Evolutionary conservation across 1,140 invertebrate genomes (phyloP).

Genomic region (Hylaeus volcanicus): DNA sequence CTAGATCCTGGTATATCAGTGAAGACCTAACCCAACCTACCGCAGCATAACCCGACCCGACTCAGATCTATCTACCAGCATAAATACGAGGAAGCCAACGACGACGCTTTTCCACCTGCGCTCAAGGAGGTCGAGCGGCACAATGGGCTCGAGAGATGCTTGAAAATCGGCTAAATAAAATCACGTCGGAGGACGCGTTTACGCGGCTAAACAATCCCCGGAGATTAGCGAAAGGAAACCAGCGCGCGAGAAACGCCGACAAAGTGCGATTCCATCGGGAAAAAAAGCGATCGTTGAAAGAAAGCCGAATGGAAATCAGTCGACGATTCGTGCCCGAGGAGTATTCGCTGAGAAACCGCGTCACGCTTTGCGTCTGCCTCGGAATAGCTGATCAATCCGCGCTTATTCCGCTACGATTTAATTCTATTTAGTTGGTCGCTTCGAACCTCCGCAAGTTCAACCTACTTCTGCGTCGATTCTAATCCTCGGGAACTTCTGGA

Average conservation of each 20-base stretch:
- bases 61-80: not conserved
- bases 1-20: too few species aligned
- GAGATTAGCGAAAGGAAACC: slow-evolving; percentile 5
- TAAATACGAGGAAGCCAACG: slow-evolving; percentile 1
- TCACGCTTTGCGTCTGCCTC: too few species aligned
- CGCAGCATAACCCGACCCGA: too few species aligned
- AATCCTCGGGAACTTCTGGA: not conserved
- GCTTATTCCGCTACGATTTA: not conserved
- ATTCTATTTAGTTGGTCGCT: not conserved
- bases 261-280: not conserved
- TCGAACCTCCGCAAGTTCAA: not conserved
- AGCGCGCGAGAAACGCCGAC: slow-evolving; percentile 23
- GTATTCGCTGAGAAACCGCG: not conserved
- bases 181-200: not conserved
- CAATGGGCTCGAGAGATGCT: slow-evolving; percentile 20
- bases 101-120: slow-evolving; percentile 59
- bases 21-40: too few species aligned
- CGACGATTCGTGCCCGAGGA: not conserved
- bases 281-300: not conserved
- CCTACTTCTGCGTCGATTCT: not conserved
- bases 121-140: slow-evolving; percentile 57
- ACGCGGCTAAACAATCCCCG: not conserved
- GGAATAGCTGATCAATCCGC: not conserved
- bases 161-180: slow-evolving; percentile 23
- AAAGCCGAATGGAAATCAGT: slow-evolving; percentile 14